phyloP scores from a whole-genome alignment of 2,113 vertebrate genomes.

The Misgurnus anguillicaudatus region DNA sequence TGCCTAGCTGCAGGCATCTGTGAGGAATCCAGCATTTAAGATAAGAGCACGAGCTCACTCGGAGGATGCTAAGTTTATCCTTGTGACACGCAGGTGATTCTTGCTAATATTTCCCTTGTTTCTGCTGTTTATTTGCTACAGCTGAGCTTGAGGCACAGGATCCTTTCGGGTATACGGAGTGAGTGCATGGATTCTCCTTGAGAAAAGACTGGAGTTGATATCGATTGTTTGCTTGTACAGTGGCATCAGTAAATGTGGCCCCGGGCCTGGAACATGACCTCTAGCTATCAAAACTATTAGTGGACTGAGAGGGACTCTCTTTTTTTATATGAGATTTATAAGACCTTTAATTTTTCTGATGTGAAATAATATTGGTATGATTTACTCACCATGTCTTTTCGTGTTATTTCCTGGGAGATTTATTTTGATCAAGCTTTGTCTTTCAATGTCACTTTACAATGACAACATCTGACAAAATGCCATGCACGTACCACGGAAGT shows the following conservation, averaged over 20 bases:
- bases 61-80: slow-evolving; percentile 13
- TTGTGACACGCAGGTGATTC: slow-evolving; percentile 41
- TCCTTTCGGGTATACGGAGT: background rate
- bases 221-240: slow-evolving; percentile 36
- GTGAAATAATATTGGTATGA: too few species aligned
- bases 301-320: background rate
- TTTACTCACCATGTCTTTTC: too few species aligned
- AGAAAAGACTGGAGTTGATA: slow-evolving; percentile 53
- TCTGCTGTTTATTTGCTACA: slow-evolving; percentile 31
- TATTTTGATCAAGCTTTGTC: too few species aligned
- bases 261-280: slow-evolving; percentile 38
- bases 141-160: background rate
- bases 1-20: slow-evolving; percentile 51
- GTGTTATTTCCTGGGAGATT: too few species aligned
- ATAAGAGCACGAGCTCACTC: slow-evolving; percentile 50
- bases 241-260: slow-evolving; percentile 11
- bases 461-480: too few species aligned
- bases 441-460: too few species aligned
- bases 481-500: too few species aligned
- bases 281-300: slow-evolving; percentile 47
- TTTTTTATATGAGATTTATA: background rate
- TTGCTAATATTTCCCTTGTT: slow-evolving; percentile 44
- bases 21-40: slow-evolving; percentile 55
- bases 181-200: slow-evolving; percentile 29
- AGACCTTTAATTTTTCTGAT: background rate